Evolutionary conservation across 2,888 invertebrate species (phyloP).

Genomic region (Drosophila ezoana): DNA sequence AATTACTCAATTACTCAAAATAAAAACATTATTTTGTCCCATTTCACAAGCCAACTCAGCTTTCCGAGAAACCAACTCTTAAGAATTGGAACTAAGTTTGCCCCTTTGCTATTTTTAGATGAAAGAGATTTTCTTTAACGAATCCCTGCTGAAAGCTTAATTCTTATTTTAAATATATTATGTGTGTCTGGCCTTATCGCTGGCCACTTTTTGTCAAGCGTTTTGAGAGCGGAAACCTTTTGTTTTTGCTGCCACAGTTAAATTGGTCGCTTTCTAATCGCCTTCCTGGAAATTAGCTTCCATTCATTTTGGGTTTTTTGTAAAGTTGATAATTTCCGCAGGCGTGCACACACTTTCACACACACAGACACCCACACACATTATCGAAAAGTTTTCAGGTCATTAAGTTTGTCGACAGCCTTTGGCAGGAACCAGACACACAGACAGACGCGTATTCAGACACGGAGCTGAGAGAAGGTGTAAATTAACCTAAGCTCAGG

Average conservation of each 20-base stretch:
- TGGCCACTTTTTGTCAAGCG: slow-evolving; percentile 33
- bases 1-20: too few species aligned
- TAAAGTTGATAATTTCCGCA: slow-evolving; percentile 70
- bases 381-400: slow-evolving; percentile 85
- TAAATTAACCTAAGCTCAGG: slow-evolving; percentile 44
- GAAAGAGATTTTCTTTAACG: not conserved
- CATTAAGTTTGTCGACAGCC: slow-evolving; percentile 83
- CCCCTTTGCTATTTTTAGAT: not conserved
- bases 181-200: slow-evolving; percentile 25
- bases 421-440: slow-evolving; percentile 37
- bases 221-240: slow-evolving; percentile 27
- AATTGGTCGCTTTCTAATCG: slow-evolving; percentile 69
- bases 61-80: too few species aligned
- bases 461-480: slow-evolving; percentile 38
- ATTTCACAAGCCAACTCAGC: too few species aligned
- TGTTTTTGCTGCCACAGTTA: slow-evolving; percentile 41
- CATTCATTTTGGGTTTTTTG: slow-evolving; percentile 56
- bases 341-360: slow-evolving; percentile 39
- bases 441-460: slow-evolving; percentile 21
- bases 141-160: not conserved
- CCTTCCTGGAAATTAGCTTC: slow-evolving; percentile 70
- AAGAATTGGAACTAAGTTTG: too few species aligned
- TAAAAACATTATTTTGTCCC: too few species aligned
- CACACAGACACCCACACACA: slow-evolving; percentile 52
- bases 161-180: slow-evolving; percentile 29